phyloP scores from a whole-genome alignment of 2,888 invertebrate species.

The Cephus sareptanus region DNA sequence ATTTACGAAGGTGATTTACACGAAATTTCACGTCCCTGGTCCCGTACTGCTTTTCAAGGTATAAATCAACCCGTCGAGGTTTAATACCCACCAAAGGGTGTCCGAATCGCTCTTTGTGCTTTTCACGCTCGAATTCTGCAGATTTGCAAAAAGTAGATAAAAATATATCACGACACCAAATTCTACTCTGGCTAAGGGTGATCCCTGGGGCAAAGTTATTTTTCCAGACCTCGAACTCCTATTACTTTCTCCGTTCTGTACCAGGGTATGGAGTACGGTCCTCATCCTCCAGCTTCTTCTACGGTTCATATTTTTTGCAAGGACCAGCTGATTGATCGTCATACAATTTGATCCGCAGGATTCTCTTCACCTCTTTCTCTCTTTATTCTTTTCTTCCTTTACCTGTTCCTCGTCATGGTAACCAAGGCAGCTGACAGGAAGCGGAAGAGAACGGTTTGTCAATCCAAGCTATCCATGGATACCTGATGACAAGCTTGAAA shows the following conservation, averaged over 20 bases:
- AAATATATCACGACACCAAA: neutral
- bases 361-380: neutral
- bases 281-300: neutral
- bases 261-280: neutral
- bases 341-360: neutral
- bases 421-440: neutral
- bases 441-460: conserved; percentile 22
- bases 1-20: neutral
- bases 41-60: neutral
- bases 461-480: conserved; percentile 25
- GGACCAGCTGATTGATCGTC: conserved; percentile 1
- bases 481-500: conserved; percentile 30
- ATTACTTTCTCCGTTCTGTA: neutral
- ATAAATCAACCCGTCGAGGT: neutral
- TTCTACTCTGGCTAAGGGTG: neutral
- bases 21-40: neutral
- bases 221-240: neutral
- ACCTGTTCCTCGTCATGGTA: neutral
- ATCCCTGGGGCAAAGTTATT: conserved; percentile 5
- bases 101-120: neutral
- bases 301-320: neutral
- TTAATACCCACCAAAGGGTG: neutral
- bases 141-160: neutral
- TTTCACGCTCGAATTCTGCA: neutral
- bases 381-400: neutral